Conservation (phyloP, 2,888 invertebrate genomes). For the Caenorhabditis drosophilae region DNA sequence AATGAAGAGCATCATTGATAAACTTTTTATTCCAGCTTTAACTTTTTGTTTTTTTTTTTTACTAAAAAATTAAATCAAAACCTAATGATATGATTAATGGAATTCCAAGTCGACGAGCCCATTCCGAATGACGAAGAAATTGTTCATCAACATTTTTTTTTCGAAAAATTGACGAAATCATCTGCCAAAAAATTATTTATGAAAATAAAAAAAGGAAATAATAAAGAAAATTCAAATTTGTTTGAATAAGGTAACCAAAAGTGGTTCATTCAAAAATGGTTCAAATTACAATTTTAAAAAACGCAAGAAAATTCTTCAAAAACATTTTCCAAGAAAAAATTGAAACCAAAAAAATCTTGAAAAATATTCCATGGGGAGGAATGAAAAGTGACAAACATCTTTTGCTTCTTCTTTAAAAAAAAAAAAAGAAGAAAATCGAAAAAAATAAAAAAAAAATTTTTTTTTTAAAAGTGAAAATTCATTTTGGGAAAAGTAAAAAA, state of each 20-base stretch:
- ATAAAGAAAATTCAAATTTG: background rate
- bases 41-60: constrained; percentile 1
- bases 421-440: background rate
- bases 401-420: too few species aligned
- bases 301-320: background rate
- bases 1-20: constrained; percentile 40
- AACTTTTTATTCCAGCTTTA: constrained; percentile 22
- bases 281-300: background rate
- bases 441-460: background rate
- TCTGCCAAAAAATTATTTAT: background rate
- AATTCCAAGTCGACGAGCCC: constrained; percentile 43
- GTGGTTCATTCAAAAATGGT: background rate
- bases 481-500: too few species aligned
- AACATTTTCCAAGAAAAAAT: too few species aligned
- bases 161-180: constrained; percentile 18
- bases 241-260: too few species aligned
- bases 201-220: background rate
- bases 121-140: constrained; percentile 47
- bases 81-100: constrained; percentile 38
- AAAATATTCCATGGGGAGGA: too few species aligned
- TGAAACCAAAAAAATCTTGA: too few species aligned
- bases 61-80: background rate
- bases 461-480: too few species aligned
- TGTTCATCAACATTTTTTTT: constrained; percentile 40
- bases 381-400: too few species aligned